phyloP scores from a whole-genome alignment of 2,113 vertebrate species.

The Peucedramus taeniatus region DNA sequence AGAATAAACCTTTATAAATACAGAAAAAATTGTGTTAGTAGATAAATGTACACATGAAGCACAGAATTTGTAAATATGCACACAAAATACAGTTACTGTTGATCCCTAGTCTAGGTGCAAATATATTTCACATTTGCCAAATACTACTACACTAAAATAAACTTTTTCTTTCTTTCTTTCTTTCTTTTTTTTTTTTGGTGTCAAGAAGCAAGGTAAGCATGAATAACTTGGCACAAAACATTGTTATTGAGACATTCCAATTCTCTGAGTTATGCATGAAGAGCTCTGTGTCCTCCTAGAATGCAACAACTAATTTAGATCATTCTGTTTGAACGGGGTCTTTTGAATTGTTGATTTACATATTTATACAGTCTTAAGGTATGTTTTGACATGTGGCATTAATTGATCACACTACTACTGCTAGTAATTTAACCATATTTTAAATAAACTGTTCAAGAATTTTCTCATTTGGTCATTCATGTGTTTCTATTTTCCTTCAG shows the following conservation, averaged over 20 bases:
- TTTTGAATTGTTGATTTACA: not conserved
- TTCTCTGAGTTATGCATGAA: not conserved
- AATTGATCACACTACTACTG: not conserved
- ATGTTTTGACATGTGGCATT: not conserved
- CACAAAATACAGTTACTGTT: not conserved
- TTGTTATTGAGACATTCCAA: not conserved
- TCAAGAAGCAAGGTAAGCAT: not conserved
- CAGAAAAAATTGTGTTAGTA: not conserved
- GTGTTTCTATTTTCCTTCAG: not conserved
- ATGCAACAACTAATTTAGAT: not conserved
- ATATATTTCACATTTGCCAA: not conserved
- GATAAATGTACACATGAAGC: not conserved
- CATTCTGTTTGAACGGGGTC: not conserved
- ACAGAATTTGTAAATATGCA: not conserved
- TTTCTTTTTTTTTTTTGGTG: not conserved
- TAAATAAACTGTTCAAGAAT: not conserved
- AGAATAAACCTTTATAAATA: not conserved
- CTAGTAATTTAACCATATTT: not conserved
- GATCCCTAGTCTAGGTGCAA: not conserved
- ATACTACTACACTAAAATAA: not conserved
- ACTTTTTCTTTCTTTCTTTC: accelerated
- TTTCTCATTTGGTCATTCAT: not conserved
- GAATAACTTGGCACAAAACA: not conserved
- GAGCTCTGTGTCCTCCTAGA: not conserved
- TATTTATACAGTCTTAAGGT: not conserved